Percentiles rank a stretch among this genome's conserved stretches.
Conservation (phyloP, 2,888 invertebrate species). For the Hetaerina titia region DNA sequence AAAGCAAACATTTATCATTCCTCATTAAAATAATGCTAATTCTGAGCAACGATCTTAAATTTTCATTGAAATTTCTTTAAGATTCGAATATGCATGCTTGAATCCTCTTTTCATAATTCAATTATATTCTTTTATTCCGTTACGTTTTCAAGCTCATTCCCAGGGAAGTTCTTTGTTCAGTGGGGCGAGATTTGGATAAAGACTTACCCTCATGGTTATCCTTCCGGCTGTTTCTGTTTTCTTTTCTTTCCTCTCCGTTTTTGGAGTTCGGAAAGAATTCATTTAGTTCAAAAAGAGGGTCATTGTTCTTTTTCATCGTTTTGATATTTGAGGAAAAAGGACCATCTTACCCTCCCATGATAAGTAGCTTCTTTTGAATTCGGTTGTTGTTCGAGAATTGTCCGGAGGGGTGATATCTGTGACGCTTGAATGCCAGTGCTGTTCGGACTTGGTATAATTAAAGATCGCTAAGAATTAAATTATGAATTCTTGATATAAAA, state of each 20-base stretch:
- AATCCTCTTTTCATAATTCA: neutral
- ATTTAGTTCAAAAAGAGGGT: neutral
- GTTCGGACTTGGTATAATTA: no score
- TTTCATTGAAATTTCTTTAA: neutral
- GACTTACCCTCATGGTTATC: neutral
- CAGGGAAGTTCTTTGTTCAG: neutral
- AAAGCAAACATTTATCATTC: neutral
- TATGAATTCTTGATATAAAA: neutral
- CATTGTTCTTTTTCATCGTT: constrained; percentile 14
- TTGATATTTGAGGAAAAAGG: neutral
- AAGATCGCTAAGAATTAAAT: neutral
- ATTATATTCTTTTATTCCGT: neutral
- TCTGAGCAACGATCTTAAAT: neutral
- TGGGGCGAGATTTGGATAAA: neutral
- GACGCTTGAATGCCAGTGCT: neutral
- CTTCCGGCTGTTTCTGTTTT: neutral
- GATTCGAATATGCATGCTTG: neutral
- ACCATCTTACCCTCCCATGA: neutral
- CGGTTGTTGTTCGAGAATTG: neutral
- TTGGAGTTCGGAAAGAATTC: neutral
- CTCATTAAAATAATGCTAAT: neutral
- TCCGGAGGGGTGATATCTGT: constrained; percentile 37
- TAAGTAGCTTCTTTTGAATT: neutral
- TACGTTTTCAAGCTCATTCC: neutral
- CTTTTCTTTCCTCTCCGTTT: neutral